Conservation (phyloP, 2,113 vertebrate species). For the Turnix velox region DNA sequence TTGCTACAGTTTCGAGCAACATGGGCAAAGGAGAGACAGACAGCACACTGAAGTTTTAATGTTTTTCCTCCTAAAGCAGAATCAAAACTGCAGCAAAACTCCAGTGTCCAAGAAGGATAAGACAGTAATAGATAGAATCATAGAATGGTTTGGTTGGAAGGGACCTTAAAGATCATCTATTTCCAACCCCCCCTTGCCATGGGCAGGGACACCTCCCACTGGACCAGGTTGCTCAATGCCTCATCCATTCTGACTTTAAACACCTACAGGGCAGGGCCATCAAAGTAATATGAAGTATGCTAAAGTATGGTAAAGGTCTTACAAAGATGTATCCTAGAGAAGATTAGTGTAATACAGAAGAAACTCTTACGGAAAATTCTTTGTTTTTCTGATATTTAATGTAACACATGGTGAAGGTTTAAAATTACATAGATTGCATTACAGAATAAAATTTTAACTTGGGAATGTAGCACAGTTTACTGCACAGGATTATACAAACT, state of each 20-base stretch:
- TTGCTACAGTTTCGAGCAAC: not conserved
- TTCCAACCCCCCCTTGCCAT: too few relatives aligned
- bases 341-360: not conserved
- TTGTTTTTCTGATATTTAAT: not conserved
- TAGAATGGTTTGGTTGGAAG: too few relatives aligned
- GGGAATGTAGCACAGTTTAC: not conserved
- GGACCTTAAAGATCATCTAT: too few relatives aligned
- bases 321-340: not conserved
- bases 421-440: not conserved
- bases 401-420: not conserved
- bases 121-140: not conserved
- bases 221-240: too few relatives aligned
- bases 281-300: not conserved
- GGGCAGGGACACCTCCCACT: too few relatives aligned
- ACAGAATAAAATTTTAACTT: not conserved
- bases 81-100: not conserved
- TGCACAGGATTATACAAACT: not conserved
- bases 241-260: too few relatives aligned
- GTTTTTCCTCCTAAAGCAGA: not conserved
- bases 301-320: not conserved
- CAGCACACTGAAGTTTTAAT: not conserved
- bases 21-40: not conserved
- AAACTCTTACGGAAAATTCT: not conserved
- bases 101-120: not conserved
- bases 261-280: too few relatives aligned